These are phyloP conservation scores for Catostylus mosaicus DNA, from an alignment of 30 jellyfish, hydroid and myxozoan species.

Conservation along the genomic window DNA sequence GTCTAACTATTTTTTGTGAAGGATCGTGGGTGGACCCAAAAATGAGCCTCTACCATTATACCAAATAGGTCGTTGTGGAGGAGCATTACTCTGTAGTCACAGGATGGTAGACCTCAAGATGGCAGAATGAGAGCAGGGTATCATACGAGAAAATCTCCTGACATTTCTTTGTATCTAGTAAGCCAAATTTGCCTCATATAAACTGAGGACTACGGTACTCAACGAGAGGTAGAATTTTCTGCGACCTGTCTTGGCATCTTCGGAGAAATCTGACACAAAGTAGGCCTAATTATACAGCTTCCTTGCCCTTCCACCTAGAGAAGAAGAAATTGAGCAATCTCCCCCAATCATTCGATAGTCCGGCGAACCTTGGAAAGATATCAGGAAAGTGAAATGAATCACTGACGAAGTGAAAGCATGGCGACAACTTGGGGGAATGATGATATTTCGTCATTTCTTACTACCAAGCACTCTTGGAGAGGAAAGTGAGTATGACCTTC, in stretches of 20 bases:
- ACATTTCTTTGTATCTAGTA: no score
- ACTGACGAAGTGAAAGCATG: slow-evolving; percentile 25
- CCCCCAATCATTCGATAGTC: not conserved
- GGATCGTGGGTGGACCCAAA: no score
- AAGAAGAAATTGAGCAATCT: not conserved
- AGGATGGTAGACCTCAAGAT: slow-evolving; percentile 21
- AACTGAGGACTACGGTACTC: no score
- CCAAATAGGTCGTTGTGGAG: slow-evolving; percentile 31
- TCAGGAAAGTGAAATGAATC: not conserved
- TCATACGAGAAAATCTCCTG: not conserved
- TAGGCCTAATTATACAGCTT: no score
- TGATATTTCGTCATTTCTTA: slow-evolving; percentile 88
- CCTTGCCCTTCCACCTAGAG: not conserved
- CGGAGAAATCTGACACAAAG: no score
- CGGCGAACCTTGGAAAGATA: not conserved
- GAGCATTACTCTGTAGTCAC: slow-evolving; percentile 7
- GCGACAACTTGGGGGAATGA: slow-evolving; percentile 99
- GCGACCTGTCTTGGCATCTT: no score
- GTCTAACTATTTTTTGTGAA: no score
- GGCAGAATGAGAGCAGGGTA: slow-evolving; percentile 5
- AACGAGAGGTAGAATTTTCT: no score
- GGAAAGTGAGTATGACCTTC: slow-evolving; percentile 92
- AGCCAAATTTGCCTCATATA: no score
- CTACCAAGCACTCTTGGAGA: slow-evolving; percentile 98
- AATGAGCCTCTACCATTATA: no score